A percentile compares a stretch with the other conserved stretches of the same genome.
phyloP scores from a whole-genome alignment of 64 coral and sea anemone species.

The Montipora sp. region DNA sequence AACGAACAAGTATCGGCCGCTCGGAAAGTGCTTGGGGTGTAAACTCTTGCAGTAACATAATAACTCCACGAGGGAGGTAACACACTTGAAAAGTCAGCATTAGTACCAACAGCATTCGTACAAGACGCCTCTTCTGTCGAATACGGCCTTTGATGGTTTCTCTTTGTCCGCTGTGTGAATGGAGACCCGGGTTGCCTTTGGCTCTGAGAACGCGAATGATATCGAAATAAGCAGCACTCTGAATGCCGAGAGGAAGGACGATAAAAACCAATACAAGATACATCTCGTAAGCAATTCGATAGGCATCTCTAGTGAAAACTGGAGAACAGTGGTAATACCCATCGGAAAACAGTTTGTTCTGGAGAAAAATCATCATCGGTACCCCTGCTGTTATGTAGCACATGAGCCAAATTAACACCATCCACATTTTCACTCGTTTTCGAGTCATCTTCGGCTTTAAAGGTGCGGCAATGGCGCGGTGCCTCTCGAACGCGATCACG shows the following conservation, averaged over 20 bases:
- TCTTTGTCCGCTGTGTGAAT: neutral
- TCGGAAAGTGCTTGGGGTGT: conserved; percentile 1
- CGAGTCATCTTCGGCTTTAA: conserved; percentile 74
- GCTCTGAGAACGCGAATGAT: conserved; percentile 59
- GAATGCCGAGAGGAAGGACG: conserved; percentile 39
- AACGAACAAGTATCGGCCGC: neutral
- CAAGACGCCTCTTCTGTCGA: conserved; percentile 47
- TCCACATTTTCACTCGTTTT: conserved; percentile 50
- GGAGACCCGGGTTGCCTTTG: neutral
- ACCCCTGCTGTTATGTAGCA: conserved; percentile 67
- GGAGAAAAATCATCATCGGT: conserved; percentile 42
- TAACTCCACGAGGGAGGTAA: conserved; percentile 73
- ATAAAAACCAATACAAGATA: conserved; percentile 71
- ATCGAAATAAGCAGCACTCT: conserved; percentile 72
- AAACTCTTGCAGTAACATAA: conserved; percentile 63
- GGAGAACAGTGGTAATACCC: conserved; percentile 15
- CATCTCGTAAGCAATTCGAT: conserved; percentile 58
- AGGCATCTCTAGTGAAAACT: conserved; percentile 8
- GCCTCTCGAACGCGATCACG: conserved; percentile 77
- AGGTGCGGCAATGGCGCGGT: conserved; percentile 85
- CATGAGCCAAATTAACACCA: conserved; percentile 56
- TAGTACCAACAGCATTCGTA: conserved; percentile 73
- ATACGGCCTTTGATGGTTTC: conserved; percentile 25
- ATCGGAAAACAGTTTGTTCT: neutral
- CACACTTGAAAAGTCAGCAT: conserved; percentile 82